Base-by-base conservation (phyloP, 2,888 invertebrate genomes). In the Drosophila macrospina region DNA sequence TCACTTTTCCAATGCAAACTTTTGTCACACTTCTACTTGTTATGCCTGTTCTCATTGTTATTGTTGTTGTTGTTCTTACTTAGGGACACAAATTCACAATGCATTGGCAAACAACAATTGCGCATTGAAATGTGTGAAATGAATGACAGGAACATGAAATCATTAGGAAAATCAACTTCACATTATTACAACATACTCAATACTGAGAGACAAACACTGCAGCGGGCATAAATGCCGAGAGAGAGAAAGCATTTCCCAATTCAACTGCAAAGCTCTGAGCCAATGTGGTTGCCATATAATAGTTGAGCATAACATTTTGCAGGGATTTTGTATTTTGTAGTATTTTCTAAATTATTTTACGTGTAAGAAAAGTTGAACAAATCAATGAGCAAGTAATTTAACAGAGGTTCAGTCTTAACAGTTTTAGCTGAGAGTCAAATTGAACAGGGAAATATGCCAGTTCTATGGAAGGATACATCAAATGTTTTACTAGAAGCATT, bases 81-180 rank as follows among this genome's bases (percentile, higher is more conserved):
- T 36, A 37, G 37, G 51, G 67, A 42, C 60, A 51, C 37, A 37
- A 34, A 45, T 61, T 44, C 54, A 59, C 57, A 70, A 51, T 71
- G 55, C 59, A 60, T 8, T 20, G 28, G 26, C 30, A 16, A 30
- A 44, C 50, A 51, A 48, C 36, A 67, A 67, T 57, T 62, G 57
- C 62, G 66, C 56, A 60, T 32, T 70, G 42, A 61, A 60, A 39
- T 70, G 42, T 55, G 45, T 41, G n/a, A n/a, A 65, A 37, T 54
- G 47, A 59, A 50, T 59, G 59, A 52, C 51, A 63, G 51, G 30
- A 41, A 56, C 42, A 70, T 56, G 51, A 70, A 71, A 59, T 50
- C 44, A 65, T 71, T 66, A 56, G 60, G 16, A 55, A 42, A 36
- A 30, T 30, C 37, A 64, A 36, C 34, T 47, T 4, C 11, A 0